phyloP scores from a whole-genome alignment of 2,113 vertebrate species.

The Xenopus borealis region DNA sequence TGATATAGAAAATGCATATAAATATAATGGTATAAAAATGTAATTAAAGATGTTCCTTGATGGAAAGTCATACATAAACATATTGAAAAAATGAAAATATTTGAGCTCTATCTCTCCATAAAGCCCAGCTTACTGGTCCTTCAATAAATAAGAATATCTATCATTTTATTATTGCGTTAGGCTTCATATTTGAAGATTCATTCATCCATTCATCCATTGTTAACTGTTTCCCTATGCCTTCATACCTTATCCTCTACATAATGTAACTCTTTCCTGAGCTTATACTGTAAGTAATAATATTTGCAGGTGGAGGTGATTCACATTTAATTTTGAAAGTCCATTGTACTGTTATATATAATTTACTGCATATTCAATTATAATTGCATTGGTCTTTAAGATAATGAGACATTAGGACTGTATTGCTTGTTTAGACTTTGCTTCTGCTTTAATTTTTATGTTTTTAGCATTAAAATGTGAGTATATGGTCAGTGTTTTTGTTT shows the following conservation, averaged over 20 bases:
- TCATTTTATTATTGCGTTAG: slow-evolving; percentile 18
- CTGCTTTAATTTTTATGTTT: no score
- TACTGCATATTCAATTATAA: slow-evolving; percentile 34
- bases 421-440: no score
- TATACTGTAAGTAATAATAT: slow-evolving; percentile 4
- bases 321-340: slow-evolving; percentile 22
- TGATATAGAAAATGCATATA: no score
- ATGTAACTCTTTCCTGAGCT: background rate
- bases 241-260: background rate
- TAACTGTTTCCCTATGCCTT: background rate
- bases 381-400: slow-evolving; percentile 27
- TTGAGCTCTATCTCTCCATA: background rate
- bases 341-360: slow-evolving; percentile 14
- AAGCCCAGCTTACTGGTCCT: background rate
- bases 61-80: background rate
- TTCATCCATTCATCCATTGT: background rate
- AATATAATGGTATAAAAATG: no score
- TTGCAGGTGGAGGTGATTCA: slow-evolving; percentile 9
- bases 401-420: slow-evolving; percentile 8
- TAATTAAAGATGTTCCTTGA: background rate
- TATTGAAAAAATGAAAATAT: background rate
- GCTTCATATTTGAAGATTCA: background rate
- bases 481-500: no score
- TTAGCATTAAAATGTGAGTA: no score
- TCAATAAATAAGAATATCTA: slow-evolving; percentile 4